A percentile compares a stretch with the other conserved stretches of the same genome.
phyloP scores from a whole-genome alignment of 1,140 invertebrate species.

The Drosophila paulistorum region DNA sequence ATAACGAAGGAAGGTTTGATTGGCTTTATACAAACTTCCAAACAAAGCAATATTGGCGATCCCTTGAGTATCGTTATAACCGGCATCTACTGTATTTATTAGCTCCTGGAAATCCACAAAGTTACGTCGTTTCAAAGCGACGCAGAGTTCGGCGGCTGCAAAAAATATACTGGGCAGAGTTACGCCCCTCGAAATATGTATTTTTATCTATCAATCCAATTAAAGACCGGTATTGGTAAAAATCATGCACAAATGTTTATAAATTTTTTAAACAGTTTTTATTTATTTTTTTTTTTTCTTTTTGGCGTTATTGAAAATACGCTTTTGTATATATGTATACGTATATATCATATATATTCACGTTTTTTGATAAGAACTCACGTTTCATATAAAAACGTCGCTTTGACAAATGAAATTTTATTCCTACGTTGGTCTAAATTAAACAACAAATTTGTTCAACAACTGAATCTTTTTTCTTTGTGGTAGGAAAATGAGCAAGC shows the following conservation, averaged over 20 bases:
- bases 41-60: no score
- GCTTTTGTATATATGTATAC: conserved; percentile 55
- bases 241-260: conserved; percentile 6
- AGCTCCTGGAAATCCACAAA: no score
- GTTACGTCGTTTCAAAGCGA: background rate
- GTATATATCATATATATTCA: conserved; percentile 54
- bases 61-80: no score
- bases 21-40: no score
- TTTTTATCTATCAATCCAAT: background rate
- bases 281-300: conserved; percentile 47
- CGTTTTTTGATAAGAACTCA: conserved; percentile 56
- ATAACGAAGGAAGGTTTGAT: no score
- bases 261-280: conserved; percentile 29
- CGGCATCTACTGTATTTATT: no score
- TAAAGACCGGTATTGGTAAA: background rate
- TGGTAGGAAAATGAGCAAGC: no score
- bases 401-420: conserved; percentile 41
- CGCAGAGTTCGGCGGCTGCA: no score
- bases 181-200: background rate
- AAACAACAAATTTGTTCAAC: conserved; percentile 69
- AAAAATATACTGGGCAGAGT: no score
- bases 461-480: conserved; percentile 47
- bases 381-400: conserved; percentile 56
- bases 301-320: conserved; percentile 73
- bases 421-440: conserved; percentile 62